Conservation (phyloP, 2,113 vertebrate genomes). For the Neolamprologus brichardi region DNA sequence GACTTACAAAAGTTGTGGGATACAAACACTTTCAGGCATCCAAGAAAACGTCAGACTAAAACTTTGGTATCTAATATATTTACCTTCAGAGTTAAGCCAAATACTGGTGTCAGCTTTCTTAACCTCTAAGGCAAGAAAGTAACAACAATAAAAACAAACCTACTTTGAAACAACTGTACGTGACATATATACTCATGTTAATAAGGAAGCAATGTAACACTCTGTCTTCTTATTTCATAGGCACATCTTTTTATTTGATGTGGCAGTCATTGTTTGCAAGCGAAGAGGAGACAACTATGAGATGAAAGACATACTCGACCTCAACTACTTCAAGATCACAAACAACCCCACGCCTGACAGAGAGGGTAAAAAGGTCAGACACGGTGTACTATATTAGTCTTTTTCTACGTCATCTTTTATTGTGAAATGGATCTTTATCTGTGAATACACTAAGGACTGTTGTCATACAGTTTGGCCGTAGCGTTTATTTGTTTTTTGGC, state of each 20-base stretch:
- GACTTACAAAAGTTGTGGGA: neutral
- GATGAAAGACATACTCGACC: slow-evolving; percentile 94
- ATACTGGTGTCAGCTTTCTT: neutral
- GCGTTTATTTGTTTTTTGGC: neutral
- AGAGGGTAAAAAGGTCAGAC: slow-evolving; percentile 87
- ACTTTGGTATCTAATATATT: neutral
- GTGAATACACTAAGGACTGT: neutral
- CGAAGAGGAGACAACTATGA: slow-evolving; percentile 91
- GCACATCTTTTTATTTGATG: slow-evolving; percentile 91
- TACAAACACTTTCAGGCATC: neutral
- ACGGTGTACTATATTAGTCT: neutral
- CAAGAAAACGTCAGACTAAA: neutral
- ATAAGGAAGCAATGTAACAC: neutral
- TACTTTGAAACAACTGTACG: neutral
- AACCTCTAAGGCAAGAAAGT: neutral
- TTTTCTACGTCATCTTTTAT: neutral
- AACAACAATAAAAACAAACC: neutral
- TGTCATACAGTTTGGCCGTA: neutral
- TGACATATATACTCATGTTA: neutral
- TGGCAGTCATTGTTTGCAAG: slow-evolving; percentile 89
- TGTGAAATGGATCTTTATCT: neutral
- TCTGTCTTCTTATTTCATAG: slow-evolving; percentile 47
- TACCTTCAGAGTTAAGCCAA: neutral
- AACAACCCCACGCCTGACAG: slow-evolving; percentile 88
- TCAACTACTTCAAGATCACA: slow-evolving; percentile 87